phyloP scores from a whole-genome alignment of 2,113 vertebrate genomes.

The Parotia lawesii region DNA sequence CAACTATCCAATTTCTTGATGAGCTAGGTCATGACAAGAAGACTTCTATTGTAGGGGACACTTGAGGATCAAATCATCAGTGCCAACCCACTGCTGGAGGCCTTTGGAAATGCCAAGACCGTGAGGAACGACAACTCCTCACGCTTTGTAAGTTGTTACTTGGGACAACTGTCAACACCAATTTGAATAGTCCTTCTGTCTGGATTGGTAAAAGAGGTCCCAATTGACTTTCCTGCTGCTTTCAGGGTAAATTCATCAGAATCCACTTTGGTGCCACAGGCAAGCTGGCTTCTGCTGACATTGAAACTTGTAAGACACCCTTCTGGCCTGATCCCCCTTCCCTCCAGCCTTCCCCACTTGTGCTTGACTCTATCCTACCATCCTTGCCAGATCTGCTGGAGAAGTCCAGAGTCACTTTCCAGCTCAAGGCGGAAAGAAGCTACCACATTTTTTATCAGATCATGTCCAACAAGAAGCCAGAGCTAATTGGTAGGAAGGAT shows the following conservation, averaged over 20 bases:
- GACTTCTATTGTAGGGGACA: too few species aligned
- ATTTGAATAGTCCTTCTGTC: background rate
- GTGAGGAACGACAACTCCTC: background rate
- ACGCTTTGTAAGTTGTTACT: constrained; percentile 64
- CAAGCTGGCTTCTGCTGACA: constrained; percentile 93
- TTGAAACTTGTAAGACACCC: constrained; percentile 88
- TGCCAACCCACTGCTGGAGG: too few species aligned
- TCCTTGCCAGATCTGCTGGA: background rate
- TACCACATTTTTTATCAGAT: too few species aligned
- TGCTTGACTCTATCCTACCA: background rate
- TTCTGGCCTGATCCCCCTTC: background rate
- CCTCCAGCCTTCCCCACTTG: background rate
- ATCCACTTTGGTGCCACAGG: constrained; percentile 90
- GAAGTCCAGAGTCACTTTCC: too few species aligned
- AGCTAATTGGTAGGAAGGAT: too few species aligned
- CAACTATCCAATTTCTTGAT: too few species aligned
- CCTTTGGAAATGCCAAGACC: too few species aligned
- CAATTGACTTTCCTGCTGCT: background rate
- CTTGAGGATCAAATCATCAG: too few species aligned
- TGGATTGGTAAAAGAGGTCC: background rate
- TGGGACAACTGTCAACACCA: background rate
- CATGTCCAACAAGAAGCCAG: too few species aligned
- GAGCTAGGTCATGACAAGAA: too few species aligned
- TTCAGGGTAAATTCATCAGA: constrained; percentile 90
- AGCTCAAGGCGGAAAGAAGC: too few species aligned